Evolutionary conservation across 2,888 invertebrate species (phyloP), one percentile per base, ranked within the genome.

Genomic region (Leptinotarsa rubiginosa): DNA sequence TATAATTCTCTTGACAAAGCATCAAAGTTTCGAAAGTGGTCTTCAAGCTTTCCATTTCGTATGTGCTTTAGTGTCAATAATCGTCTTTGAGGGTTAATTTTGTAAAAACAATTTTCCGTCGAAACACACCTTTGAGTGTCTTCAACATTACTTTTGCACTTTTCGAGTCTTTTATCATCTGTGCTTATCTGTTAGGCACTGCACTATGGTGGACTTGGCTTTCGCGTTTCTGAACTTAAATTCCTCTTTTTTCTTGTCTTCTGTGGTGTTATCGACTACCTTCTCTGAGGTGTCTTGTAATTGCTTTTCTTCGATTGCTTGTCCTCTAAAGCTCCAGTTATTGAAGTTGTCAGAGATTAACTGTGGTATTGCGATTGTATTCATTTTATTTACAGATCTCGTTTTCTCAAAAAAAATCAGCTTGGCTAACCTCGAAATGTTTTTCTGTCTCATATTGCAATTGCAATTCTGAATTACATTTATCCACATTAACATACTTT

Each of bases 21-120:
- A 49, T 83, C 81, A 65, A 83, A 81, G 20, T 79, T 78, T 15
- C 74, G 31, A 71, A 81, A 81, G 73, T 77, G 78, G 65, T 82
- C 81, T 71, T 82, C 77, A 50, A 80, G 70, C 18, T 77, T 76
- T 50, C 77, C 77, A 47, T 76, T 59, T 72, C 25, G 68, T 52
- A 54, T 74, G n/a, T 31, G 69, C 76, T 80, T 82, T 47, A 79
- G 62, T 25, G 78, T 73, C 65, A 80, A 59, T 18, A 81, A 69
- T 54, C 75, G 76, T 49, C 69, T 77, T 67, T 76, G 22, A 81
- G 70, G 15, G 70, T 69, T 66, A 80, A 62, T 70, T 82, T 81
- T 2, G 77, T 75, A 49, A 79, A 75, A 3, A 75, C 72, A 69
- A 79, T 81, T 77, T 78, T 81, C 70, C 78, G 75, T 75, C 79